Conservation (phyloP, 1,140 invertebrate species). For the Paramacrobiotus metropolitanus region DNA sequence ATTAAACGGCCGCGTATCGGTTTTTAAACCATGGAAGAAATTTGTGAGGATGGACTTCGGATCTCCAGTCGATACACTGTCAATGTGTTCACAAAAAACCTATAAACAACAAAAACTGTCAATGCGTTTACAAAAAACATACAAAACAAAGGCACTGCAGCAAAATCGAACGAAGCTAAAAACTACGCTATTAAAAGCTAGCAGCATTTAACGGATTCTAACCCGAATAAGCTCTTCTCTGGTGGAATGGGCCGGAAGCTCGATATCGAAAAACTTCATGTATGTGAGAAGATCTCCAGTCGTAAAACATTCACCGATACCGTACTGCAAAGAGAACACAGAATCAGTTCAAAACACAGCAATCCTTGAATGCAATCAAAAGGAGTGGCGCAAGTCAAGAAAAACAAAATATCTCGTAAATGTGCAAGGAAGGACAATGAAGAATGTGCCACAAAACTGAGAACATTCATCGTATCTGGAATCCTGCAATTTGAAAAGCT, state of each 20-base stretch:
- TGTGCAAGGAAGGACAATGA: too few relatives aligned
- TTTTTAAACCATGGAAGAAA: background rate
- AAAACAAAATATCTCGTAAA: too few relatives aligned
- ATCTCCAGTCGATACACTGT: background rate
- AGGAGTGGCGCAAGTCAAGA: too few relatives aligned
- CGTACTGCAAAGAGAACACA: background rate
- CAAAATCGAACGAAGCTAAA: background rate
- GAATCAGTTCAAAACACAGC: too few relatives aligned
- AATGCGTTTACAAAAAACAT: background rate
- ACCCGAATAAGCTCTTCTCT: background rate
- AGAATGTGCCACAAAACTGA: too few relatives aligned
- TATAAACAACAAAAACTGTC: background rate
- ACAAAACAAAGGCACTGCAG: background rate
- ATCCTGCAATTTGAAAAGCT: too few relatives aligned
- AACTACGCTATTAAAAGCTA: background rate
- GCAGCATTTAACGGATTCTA: background rate
- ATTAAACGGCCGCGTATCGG: background rate
- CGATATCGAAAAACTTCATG: background rate
- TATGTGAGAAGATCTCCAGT: background rate
- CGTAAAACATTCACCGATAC: background rate
- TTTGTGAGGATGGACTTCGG: background rate
- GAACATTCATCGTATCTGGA: too few relatives aligned
- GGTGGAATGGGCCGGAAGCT: background rate
- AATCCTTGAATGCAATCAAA: too few relatives aligned
- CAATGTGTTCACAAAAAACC: background rate